Evolutionary conservation across 92 coral and sea anemone genomes (phyloP).

Genomic region (Umimayanthus chanpuru): DNA sequence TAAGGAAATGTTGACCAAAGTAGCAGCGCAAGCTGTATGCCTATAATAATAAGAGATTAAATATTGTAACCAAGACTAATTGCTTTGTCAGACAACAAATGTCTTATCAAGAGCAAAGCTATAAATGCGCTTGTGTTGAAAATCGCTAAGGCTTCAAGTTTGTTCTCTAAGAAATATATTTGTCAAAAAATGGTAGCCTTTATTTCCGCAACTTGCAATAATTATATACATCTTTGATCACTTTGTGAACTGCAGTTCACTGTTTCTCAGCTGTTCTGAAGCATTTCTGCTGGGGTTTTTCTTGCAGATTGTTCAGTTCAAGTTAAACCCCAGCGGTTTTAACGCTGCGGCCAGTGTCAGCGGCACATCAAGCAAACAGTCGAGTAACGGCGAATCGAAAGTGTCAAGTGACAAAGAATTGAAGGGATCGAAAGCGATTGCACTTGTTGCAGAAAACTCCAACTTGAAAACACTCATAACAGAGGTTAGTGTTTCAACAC

Average conservation of each 20-base stretch:
- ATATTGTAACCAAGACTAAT: no score
- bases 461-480: slow-evolving; percentile 51
- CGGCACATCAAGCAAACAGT: slow-evolving; percentile 54
- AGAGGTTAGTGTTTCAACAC: slow-evolving; percentile 48
- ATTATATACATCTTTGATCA: not conserved
- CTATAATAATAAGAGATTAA: no score
- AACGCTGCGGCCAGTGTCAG: slow-evolving; percentile 45
- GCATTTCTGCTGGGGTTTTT: not conserved
- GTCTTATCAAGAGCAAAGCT: no score
- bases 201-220: not conserved
- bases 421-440: slow-evolving; percentile 65
- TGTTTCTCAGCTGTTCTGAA: not conserved
- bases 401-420: slow-evolving; percentile 56
- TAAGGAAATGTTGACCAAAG: no score
- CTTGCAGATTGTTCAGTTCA: slow-evolving; percentile 62
- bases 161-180: no score
- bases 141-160: no score
- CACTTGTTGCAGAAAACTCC: slow-evolving; percentile 73
- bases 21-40: no score
- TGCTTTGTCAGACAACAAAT: no score
- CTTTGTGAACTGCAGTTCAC: not conserved
- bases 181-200: not conserved
- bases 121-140: no score
- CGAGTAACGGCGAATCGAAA: slow-evolving; percentile 56
- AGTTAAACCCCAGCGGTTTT: slow-evolving; percentile 60